Conservation (phyloP, 1,140 invertebrate species). For the Tyrophagus putrescentiae region DNA sequence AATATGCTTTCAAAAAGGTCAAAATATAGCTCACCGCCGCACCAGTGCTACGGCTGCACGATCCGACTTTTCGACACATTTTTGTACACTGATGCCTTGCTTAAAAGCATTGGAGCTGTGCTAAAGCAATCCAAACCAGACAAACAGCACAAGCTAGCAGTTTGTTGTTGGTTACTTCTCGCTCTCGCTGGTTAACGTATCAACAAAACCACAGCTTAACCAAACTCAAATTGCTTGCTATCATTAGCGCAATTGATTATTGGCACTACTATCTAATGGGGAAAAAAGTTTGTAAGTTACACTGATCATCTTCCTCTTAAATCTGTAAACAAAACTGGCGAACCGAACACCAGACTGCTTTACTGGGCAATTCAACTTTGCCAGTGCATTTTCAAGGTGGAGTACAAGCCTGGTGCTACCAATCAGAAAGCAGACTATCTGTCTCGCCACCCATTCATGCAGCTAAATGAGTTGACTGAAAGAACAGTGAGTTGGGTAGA, state of each 20-base stretch:
- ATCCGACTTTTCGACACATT: constrained; percentile 13
- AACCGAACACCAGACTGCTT: constrained; percentile 7
- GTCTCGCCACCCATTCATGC: constrained; percentile 3
- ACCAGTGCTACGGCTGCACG: constrained; percentile 28
- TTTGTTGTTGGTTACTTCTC: constrained; percentile 36
- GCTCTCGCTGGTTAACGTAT: constrained; percentile 31
- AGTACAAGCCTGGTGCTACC: constrained; percentile 14
- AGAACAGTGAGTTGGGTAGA: no score
- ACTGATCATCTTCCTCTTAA: constrained; percentile 38
- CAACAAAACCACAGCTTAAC: constrained; percentile 40
- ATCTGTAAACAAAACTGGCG: constrained; percentile 5
- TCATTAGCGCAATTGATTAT: constrained; percentile 36
- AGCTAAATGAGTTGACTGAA: no score
- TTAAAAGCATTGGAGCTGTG: constrained; percentile 33
- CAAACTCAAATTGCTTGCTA: constrained; percentile 40
- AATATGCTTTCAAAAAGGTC: constrained; percentile 31
- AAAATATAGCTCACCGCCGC: constrained; percentile 28
- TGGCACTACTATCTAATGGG: constrained; percentile 41
- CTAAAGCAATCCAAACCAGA: constrained; percentile 34
- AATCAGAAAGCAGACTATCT: constrained; percentile 20
- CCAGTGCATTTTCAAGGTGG: constrained; percentile 17
- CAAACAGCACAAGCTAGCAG: constrained; percentile 32
- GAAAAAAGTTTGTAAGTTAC: constrained; percentile 32
- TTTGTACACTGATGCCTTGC: constrained; percentile 20
- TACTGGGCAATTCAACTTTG: constrained; percentile 11